A percentile compares a stretch with the other conserved stretches of the same genome.
Evolutionary conservation across 2,888 invertebrate genomes (phyloP).

Genomic region (Eupithecia insigniata): DNA sequence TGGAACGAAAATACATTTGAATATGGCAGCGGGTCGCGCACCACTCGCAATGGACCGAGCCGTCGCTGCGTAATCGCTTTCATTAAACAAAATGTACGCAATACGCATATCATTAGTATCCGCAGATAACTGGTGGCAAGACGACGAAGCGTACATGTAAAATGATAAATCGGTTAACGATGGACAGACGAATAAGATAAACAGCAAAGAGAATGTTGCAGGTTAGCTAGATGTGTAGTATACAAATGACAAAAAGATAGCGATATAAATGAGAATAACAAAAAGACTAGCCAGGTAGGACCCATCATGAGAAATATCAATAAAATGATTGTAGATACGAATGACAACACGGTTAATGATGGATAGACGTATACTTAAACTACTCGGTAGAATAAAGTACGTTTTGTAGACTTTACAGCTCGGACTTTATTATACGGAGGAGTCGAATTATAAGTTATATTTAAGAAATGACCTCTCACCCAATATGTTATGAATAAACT

Average conservation of each 20-base stretch:
- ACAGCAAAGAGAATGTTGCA: not conserved
- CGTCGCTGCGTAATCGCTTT: constrained; percentile 31
- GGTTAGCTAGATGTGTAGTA: not conserved
- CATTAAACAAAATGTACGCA: constrained; percentile 38
- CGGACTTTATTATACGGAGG: no score
- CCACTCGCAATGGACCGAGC: constrained; percentile 15
- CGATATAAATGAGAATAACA: not conserved
- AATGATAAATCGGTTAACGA: not conserved
- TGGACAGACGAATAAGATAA: not conserved
- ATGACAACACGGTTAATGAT: not conserved
- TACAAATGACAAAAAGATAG: not conserved
- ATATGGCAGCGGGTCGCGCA: constrained; percentile 11
- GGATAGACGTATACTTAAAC: not conserved
- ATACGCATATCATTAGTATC: constrained; percentile 31
- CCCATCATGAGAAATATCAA: not conserved
- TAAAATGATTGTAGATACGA: not conserved
- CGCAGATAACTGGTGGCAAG: constrained; percentile 17
- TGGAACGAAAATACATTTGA: constrained; percentile 19
- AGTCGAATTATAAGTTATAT: no score
- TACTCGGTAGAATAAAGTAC: no score
- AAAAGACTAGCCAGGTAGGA: not conserved
- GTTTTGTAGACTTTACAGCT: no score
- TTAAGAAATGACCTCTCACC: no score
- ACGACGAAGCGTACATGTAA: not conserved
- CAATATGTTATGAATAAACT: no score